Evolutionary conservation across 2,113 vertebrate genomes (phyloP), one percentile per base, ranked within the genome.

Genomic region (Corythaixoides concolor): DNA sequence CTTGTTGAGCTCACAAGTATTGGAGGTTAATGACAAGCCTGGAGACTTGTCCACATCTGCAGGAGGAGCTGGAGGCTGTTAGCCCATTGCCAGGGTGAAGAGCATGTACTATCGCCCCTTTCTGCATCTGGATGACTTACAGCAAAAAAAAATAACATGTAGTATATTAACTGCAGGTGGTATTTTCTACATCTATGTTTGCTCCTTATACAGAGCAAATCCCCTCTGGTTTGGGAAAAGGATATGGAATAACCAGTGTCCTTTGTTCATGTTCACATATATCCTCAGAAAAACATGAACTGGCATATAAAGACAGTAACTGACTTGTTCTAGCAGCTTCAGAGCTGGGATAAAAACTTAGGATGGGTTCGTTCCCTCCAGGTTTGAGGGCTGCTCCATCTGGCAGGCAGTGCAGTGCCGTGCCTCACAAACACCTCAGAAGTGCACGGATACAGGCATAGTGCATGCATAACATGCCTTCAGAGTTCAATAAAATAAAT

Each of bases 401-500:
- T 85, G 86, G 50, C 84, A 87, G 66, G 87, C 86, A 92, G 76
- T 15, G n/a, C 67, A 35, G 18, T 18, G 12, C 77, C 81, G 18
- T 18, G 12, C 77, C 81, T 89, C 87, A 73, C 77, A 79, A 53
- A 37, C 18, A 41, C 7, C 74, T 90, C 68, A 37, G 83, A 50
- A 76, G 70, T 10, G 69, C 85, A 50, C 1, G 3, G 32, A 63
- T 33, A 53, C 39, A 45, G 58, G 63, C 77, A 80, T 3, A 72
- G 70, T 14, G 47, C 64, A 68, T 74, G 85, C 83, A 49, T 21
- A 92, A 78, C 49, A 32, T 56, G 70, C 66, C 72, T 81, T 59
- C 45, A 14, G 33, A 70, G 77, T 66, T 96, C 66, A 93, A 55
- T 78, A 94, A 92, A 88, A 95, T 77, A 88, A 93, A 89, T 70